Conservation (phyloP, 2,797 vertebrate genomes). For the Ctenochaetus hawaiiensis region DNA sequence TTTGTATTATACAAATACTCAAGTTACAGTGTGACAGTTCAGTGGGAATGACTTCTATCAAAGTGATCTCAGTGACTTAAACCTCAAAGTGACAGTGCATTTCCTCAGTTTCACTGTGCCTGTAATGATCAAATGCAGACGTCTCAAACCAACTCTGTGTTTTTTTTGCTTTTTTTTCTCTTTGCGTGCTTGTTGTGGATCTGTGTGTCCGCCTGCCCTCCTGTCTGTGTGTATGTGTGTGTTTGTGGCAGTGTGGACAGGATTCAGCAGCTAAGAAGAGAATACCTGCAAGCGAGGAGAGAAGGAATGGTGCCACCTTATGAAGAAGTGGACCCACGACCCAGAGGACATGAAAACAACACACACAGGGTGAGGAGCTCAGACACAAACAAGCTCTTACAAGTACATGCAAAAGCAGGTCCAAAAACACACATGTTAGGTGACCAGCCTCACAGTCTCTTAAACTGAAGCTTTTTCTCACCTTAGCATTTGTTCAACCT, state of each 20-base stretch:
- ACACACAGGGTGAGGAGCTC: slow-evolving; percentile 87
- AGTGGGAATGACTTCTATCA: not conserved
- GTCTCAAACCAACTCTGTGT: not conserved
- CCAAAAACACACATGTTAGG: not conserved
- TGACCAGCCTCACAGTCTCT: not conserved
- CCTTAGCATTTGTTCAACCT: not conserved
- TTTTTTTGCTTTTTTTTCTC: slow-evolving; percentile 1
- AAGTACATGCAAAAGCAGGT: not conserved
- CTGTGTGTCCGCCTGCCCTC: slow-evolving; percentile 48
- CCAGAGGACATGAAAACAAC: slow-evolving; percentile 85
- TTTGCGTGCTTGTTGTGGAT: slow-evolving; percentile 33
- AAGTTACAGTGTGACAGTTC: slow-evolving; percentile 1
- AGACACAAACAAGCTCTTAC: not conserved
- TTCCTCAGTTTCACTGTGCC: not conserved
- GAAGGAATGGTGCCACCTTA: slow-evolving; percentile 90
- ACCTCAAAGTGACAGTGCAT: not conserved
- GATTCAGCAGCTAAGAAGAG: slow-evolving; percentile 93
- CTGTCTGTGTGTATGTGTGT: slow-evolving; percentile 42
- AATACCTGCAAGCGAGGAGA: slow-evolving; percentile 93
- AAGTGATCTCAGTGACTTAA: not conserved
- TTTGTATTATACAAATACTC: slow-evolving; percentile 2
- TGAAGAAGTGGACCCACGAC: slow-evolving; percentile 88
- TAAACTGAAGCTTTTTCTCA: not conserved
- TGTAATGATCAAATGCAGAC: not conserved
- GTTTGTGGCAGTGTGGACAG: slow-evolving; percentile 87